Evolutionary conservation across 92 coral and sea anemone genomes (phyloP).

Genomic region (Isaurus tuberculatus): DNA sequence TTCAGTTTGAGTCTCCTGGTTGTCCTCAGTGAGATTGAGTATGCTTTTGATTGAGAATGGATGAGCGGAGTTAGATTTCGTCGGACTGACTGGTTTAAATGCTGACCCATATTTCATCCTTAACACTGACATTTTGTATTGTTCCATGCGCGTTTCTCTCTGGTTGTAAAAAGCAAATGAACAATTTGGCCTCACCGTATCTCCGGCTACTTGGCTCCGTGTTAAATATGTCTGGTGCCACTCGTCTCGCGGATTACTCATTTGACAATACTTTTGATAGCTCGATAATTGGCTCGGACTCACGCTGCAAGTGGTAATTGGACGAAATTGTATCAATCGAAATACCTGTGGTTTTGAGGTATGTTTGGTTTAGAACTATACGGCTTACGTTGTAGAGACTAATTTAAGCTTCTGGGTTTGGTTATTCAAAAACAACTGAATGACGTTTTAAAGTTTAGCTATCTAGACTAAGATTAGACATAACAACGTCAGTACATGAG

Average conservation of each 20-base stretch:
- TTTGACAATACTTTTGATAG: constrained; percentile 46
- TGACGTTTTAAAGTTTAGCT: constrained; percentile 10
- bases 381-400: not conserved
- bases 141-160: not conserved
- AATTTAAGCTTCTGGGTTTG: constrained; percentile 1
- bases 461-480: not conserved
- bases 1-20: not conserved
- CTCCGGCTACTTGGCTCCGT: constrained; percentile 48
- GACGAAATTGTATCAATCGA: constrained; percentile 18
- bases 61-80: constrained; percentile 37
- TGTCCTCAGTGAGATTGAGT: constrained; percentile 37
- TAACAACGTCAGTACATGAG: constrained; percentile 7
- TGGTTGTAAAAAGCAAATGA: not conserved
- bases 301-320: constrained; percentile 15
- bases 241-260: constrained; percentile 43
- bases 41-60: constrained; percentile 47
- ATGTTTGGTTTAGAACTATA: constrained; percentile 17
- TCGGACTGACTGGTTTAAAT: constrained; percentile 32
- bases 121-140: constrained; percentile 27
- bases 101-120: constrained; percentile 48
- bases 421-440: not conserved
- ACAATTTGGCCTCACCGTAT: constrained; percentile 15
- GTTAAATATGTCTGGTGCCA: constrained; percentile 49
- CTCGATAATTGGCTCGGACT: constrained; percentile 37
- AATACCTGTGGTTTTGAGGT: constrained; percentile 49